Conservation (phyloP, 53 echinoderm and acorn worm species). For the Crossaster papposus region DNA sequence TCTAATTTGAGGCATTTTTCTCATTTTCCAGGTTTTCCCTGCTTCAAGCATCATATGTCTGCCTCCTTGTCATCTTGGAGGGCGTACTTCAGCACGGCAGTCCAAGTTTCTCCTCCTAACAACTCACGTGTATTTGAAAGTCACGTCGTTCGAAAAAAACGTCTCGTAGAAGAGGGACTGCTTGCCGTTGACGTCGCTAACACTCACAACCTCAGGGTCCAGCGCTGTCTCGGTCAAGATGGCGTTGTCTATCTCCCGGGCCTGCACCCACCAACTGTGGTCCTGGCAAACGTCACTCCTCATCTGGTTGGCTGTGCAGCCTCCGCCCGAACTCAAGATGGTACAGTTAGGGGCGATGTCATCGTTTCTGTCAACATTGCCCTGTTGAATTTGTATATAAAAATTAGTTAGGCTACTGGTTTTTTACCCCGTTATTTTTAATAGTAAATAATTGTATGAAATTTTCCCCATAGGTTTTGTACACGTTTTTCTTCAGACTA, state of each 20-base stretch:
- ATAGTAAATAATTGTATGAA: too few species aligned
- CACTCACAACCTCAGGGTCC: not conserved
- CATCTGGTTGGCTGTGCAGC: conserved; percentile 30
- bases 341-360: not conserved
- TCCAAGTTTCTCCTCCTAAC: not conserved
- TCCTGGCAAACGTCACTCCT: not conserved
- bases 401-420: not conserved
- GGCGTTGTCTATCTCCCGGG: not conserved
- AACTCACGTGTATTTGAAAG: conserved; percentile 7
- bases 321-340: conserved; percentile 10
- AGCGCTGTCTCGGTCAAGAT: not conserved
- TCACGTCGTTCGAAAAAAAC: not conserved
- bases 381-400: not conserved
- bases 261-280: conserved; percentile 28
- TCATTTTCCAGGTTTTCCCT: too few species aligned
- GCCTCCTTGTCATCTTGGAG: too few species aligned
- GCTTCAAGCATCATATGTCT: too few species aligned
- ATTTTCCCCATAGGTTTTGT: too few species aligned
- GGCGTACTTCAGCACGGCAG: too few species aligned
- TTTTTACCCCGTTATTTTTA: too few species aligned
- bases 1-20: too few species aligned
- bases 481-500: too few species aligned
- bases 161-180: conserved; percentile 14
- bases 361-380: not conserved
- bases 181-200: not conserved